Evolutionary conservation across 2,113 vertebrate genomes (phyloP), one percentile per base, ranked within the genome.

Genomic region (Pao palembangensis): DNA sequence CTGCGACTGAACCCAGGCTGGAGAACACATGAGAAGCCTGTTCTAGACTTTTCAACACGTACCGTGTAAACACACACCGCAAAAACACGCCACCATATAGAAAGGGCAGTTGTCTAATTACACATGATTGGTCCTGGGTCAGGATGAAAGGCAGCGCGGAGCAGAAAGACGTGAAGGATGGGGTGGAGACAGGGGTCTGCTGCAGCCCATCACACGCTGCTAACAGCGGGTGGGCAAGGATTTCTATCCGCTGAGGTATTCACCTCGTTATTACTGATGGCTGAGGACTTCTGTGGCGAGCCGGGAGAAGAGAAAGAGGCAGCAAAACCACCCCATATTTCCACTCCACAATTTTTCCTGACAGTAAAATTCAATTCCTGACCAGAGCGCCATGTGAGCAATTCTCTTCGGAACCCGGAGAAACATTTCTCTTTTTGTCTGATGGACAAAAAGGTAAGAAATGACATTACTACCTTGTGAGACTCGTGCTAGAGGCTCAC

Each of bases 81-180:
- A 52, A 81, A 76, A 71, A 81, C 79, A 78, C 73, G 62, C 72
- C 75, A 69, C 44, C 8, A 60, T 61, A 85, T 76, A 77, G 72
- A 75, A 70, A 49, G 52, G 41, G 79, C 82, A 87, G 80, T 84
- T 88, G 66, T 78, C 83, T 89, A 83, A 89, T 86, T 87, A 61
- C 75, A 83, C 73, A 83, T 83, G 75, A 83, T 85, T 75, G 69
- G 69, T 67, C 67, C 58, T 55, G 55, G 31, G 51, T 65, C 64
- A 47, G 49, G 50, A 16, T 64, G 31, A 62, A 66, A 63, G 59
- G 44, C 6, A n/a, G 44, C 52, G 16, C 28, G 20, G 20, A 23
- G 56, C 1, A 71, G 79, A 80, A 63, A 84, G 76, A 78, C 12
- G 64, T 67, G 64, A 72, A 41, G 61, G 67, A 19, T 12, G 25